These are phyloP conservation scores for Deladenus siricidicola DNA, from an alignment of 2,888 invertebrate genomes.

Conservation along the genomic window DNA sequence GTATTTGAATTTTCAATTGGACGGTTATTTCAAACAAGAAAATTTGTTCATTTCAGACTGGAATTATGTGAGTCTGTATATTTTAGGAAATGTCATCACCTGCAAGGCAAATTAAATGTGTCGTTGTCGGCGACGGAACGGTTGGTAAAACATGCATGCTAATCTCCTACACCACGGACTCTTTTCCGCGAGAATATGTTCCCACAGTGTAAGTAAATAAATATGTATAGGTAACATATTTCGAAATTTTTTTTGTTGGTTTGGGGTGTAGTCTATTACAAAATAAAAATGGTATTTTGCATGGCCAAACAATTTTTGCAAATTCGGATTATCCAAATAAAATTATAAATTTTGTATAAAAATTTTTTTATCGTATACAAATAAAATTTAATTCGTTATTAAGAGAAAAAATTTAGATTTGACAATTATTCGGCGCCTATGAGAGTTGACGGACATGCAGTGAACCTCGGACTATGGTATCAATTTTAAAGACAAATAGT, in stretches of 20 bases:
- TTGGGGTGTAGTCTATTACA: too few species aligned
- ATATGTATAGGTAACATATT: not conserved
- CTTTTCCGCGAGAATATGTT: conserved; percentile 62
- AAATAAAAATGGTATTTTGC: too few species aligned
- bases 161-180: conserved; percentile 62
- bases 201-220: conserved; percentile 59
- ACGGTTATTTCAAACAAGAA: not conserved
- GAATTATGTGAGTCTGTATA: not conserved
- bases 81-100: conserved; percentile 46
- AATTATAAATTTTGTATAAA: conserved; percentile 4
- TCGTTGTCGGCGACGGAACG: conserved; percentile 62
- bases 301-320: too few species aligned
- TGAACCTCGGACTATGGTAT: conserved; percentile 83
- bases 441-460: conserved; percentile 94
- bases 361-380: not conserved
- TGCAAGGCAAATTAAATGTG: conserved; percentile 60
- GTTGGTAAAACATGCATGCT: conserved; percentile 60
- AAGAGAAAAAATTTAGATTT: conserved; percentile 73
- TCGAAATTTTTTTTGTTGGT: too few species aligned
- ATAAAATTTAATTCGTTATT: not conserved
- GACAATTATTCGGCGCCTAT: conserved; percentile 98
- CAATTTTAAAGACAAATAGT: not conserved
- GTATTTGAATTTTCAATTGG: not conserved
- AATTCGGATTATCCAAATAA: too few species aligned
- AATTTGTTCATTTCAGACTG: not conserved